Evolutionary conservation across 2,113 vertebrate genomes (phyloP).

Genomic region (Paradoxurus hermaphroditus): DNA sequence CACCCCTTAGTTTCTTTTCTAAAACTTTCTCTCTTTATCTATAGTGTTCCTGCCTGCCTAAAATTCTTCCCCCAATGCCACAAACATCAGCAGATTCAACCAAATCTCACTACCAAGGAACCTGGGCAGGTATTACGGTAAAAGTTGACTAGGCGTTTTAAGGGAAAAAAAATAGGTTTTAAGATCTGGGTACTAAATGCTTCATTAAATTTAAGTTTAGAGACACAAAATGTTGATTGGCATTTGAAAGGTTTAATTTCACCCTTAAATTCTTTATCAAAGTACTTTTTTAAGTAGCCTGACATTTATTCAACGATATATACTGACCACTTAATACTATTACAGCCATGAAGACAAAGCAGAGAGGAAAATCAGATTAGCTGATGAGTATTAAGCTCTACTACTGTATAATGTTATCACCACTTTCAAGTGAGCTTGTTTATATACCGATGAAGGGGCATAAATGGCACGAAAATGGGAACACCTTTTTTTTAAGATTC

Average conservation of each 20-base stretch:
- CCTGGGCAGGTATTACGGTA: background rate
- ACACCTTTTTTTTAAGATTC: background rate
- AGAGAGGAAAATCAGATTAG: background rate
- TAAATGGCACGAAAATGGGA: background rate
- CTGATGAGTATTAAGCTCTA: background rate
- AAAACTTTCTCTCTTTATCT: background rate
- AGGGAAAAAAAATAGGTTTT: background rate
- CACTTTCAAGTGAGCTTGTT: background rate
- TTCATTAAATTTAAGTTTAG: background rate
- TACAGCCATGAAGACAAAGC: background rate
- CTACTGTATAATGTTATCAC: too few relatives aligned
- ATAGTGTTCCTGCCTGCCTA: slow-evolving; percentile 50
- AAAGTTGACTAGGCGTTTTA: background rate
- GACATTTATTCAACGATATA: background rate
- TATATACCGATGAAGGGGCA: background rate
- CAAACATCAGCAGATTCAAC: background rate
- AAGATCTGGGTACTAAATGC: background rate
- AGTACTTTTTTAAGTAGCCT: background rate
- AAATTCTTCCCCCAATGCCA: slow-evolving; percentile 63
- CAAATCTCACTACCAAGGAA: background rate
- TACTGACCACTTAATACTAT: background rate
- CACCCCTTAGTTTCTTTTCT: too few relatives aligned
- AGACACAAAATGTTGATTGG: background rate
- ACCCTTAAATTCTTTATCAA: background rate
- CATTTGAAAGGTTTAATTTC: background rate